Conservation (phyloP, 2,797 vertebrate species). For the Cynopterus sphinx region DNA sequence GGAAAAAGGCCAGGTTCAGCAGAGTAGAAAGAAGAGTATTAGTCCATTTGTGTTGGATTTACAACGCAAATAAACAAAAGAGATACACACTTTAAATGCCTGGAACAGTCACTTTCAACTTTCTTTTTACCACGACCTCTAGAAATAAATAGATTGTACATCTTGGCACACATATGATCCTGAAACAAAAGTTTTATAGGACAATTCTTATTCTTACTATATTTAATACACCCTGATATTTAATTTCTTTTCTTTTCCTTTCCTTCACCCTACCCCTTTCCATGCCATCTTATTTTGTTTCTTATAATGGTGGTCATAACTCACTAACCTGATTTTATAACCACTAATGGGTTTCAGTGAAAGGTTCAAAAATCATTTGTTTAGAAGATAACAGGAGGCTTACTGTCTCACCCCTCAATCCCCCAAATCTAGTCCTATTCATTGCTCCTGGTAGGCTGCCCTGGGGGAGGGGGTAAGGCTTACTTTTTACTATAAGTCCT, state of each 20-base stretch:
- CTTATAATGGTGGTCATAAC: background rate
- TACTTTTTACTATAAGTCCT: background rate
- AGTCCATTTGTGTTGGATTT: background rate
- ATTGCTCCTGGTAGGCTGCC: background rate
- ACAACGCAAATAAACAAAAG: background rate
- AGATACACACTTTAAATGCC: background rate
- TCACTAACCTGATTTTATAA: background rate
- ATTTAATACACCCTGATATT: background rate
- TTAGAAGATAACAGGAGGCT: background rate
- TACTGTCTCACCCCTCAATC: background rate
- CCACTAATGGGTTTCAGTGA: background rate
- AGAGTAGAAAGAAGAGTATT: background rate
- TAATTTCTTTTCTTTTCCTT: background rate
- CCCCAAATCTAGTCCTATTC: background rate
- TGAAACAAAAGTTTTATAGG: background rate
- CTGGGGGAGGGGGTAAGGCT: background rate
- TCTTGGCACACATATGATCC: background rate
- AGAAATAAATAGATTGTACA: slow-evolving; percentile 7
- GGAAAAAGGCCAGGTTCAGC: background rate
- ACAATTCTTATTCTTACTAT: background rate
- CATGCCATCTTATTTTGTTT: background rate
- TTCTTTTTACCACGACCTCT: background rate
- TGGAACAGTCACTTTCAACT: background rate
- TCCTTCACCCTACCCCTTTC: background rate
- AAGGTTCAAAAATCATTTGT: background rate